Evolutionary conservation across 2,113 vertebrate genomes (phyloP), one percentile per base, ranked within the genome.

Genomic region (Malurus melanocephalus): DNA sequence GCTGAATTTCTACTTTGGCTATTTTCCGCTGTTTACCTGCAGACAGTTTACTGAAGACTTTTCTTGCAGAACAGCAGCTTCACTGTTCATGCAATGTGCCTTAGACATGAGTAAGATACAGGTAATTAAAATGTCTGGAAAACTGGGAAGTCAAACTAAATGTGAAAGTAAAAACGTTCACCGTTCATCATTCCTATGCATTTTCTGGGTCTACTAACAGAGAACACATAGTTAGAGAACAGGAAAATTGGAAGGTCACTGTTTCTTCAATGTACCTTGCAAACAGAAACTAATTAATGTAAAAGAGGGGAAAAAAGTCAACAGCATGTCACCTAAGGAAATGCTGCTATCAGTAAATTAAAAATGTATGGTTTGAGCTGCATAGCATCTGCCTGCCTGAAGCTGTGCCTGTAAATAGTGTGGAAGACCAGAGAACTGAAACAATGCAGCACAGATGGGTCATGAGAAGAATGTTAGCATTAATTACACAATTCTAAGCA

Each of bases 291-390:
- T 64, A 89, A 82, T 90, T 74, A 82, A 66, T 45, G 33, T 62
- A 49, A 89, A 55, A 67, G 56, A 42, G 17, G 7, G 27, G 13
- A 2, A 22, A 9, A 53, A 87, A 74, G 19, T 52, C 45, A 80
- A 15, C 65, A 71, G 21, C 16, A 49, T 53, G 33, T 74, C 76
- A 92, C 26, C 46, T 64, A 80, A 81, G 87, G 69, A 91, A 90
- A 76, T 64, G 20, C 9, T 86, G 35, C 82, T 66, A 52, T 55
- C 30, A 40, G 38, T 74, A 87, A 68, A 94, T 95, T 86, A 95
- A 93, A 95, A 93, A 95, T 93, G 43, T 48, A 93, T 87, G 80
- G 17, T 46, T 62, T 61, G 42, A 84, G 59, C 88, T 66, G 74
- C 80, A 65, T 33, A 81, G 10, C 93, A 91, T 81, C 69, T 94